These are phyloP conservation scores for Schlechtendalia chinensis DNA, from an alignment of 1,140 invertebrate species.

Conservation along the genomic window DNA sequence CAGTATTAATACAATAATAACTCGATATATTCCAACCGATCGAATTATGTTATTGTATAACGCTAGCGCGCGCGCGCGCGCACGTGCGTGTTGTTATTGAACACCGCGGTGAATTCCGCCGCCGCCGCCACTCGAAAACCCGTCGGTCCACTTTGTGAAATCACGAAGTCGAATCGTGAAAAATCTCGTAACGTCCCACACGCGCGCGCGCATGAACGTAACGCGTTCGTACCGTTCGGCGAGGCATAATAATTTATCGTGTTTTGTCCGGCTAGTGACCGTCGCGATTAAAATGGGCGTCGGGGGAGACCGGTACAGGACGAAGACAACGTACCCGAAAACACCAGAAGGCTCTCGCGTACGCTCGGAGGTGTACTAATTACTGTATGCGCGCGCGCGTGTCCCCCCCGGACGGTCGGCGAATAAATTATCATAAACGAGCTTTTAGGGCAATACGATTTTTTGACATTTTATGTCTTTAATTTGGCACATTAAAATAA, in stretches of 20 bases:
- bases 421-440: slow-evolving; percentile 23
- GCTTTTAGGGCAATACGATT: not conserved
- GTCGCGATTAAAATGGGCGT: not conserved
- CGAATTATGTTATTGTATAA: not conserved
- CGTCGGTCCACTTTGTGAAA: not conserved
- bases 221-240: not conserved
- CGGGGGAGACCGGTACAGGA: not conserved
- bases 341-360: slow-evolving; percentile 13
- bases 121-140: slow-evolving; percentile 1
- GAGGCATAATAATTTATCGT: not conserved
- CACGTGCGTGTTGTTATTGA: not conserved
- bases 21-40: not conserved
- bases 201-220: no score
- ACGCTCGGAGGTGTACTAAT: no score
- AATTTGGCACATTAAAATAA: no score
- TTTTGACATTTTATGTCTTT: no score
- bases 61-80: not conserved
- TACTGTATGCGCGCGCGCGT: not conserved
- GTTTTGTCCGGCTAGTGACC: not conserved
- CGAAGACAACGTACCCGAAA: not conserved
- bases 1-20: no score
- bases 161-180: slow-evolving; percentile 1
- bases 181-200: not conserved
- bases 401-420: not conserved
- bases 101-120: not conserved